Evolutionary conservation across 1,140 invertebrate species (phyloP), one percentile per base, ranked within the genome.

Genomic region (Belonocnema kinseyi): DNA sequence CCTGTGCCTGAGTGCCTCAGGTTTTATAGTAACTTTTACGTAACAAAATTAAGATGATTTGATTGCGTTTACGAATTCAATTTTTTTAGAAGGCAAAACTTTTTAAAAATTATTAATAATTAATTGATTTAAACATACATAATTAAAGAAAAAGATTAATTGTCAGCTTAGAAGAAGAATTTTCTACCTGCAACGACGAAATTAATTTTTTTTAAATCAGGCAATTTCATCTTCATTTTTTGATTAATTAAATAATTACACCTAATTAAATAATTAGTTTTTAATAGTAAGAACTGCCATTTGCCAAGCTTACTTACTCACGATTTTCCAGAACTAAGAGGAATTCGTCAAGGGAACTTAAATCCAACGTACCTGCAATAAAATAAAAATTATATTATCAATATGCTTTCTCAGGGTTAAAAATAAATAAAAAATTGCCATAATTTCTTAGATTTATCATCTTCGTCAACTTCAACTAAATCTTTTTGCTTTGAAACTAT

Each of bases 41-140:
- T 66, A 66, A 26, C 21, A 40, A 40, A 40, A 66, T 66, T 46
- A 40, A 66, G 40, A 66, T n/a, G 26, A 2, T 66, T 66, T 66
- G 26, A 40, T 66, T n/a, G 7, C 33, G 33, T 66, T 66, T 66
- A 33, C 33, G 40, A 66, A 66, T 33, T 16, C 26, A 66, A 66
- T 66, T 66, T 33, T 16, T 16, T 6, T 3, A 21, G 14, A 66
- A 40, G 14, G 6, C 6, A 8, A 46, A 66, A 0, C 13, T 66
- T 40, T 14, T 66, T 16, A 4, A 40, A 66, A 66, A 40, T 33
- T 33, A 33, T 33, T 33, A 33, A 33, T 33, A 33, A 33, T 33
- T 33, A 33, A 33, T 33, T 33, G 3, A 33, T 33, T n/a, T 33
- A 33, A 3, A 33, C 3, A 26, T 3, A 26, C 0, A 33, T 0